Evolutionary conservation across 2,797 vertebrate species (phyloP), one percentile per base, ranked within the genome.

Genomic region (Neomorphus geoffroyi): DNA sequence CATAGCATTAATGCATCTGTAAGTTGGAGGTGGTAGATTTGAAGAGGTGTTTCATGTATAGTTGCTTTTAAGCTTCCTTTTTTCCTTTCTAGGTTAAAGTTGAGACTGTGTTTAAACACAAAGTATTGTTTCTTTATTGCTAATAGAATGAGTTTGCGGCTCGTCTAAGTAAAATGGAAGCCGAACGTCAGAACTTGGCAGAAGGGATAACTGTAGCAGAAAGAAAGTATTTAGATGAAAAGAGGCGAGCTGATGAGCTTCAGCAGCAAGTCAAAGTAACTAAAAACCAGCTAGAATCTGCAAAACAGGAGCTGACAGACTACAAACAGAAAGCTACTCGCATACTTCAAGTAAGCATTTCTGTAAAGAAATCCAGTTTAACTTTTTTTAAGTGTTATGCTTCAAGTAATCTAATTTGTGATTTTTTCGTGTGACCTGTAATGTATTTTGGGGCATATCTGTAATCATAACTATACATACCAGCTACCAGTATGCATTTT

Each of bases 241-340:
- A 98, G 96, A 98, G 98, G 87, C 96, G 97, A 86, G 96, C 96
- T 2, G 99, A 99, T 7, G 99, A 99, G n/a, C 90, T 99, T 30
- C 99, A 99, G 69, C 99, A 99, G 94, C 99, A 99, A 90, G 94
- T 98, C 87, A 99, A 98, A 97, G 95, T 96, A 22, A 94, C 97
- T 61, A 99, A 98, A 96, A 93, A 96, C 21, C 97, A 96, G 54
- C 94, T 98, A 4, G 99, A 99, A 84, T 97, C 97, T 24, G 97
- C 98, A 48, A 99, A 98, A 94, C 99, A 99, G 95, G 99, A 99
- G 75, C 81, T 99, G 56, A 95, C 98, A 21, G 99, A 99, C 96
- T 99, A 99, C 94, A 99, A 99, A 92, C 98, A 99, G 85, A 99
- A 99, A 96, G 99, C 99, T 27, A 98, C 99, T 11, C 98, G 99